These are phyloP conservation scores for Lycocerus yunnanus DNA, from an alignment of 2,888 invertebrate species.

Conservation along the genomic window DNA sequence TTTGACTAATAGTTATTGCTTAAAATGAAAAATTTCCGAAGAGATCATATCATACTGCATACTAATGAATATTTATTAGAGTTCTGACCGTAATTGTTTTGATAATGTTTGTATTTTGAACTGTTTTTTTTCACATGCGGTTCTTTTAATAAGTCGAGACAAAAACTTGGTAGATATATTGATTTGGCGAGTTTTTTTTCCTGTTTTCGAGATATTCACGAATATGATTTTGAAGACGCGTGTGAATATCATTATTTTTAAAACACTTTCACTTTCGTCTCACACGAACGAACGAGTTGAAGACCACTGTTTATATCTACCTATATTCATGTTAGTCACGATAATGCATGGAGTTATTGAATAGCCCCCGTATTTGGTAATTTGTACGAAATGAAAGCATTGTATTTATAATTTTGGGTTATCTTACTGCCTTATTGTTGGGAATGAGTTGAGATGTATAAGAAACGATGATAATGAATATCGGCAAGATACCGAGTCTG, in stretches of 20 bases:
- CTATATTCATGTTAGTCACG: background rate
- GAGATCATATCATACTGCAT: background rate
- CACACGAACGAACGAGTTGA: background rate
- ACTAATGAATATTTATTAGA: background rate
- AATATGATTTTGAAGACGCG: background rate
- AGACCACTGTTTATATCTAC: background rate
- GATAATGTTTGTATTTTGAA: background rate
- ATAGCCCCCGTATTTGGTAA: background rate
- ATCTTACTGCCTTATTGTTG: slow-evolving; percentile 1
- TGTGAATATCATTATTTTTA: background rate
- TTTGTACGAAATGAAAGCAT: background rate
- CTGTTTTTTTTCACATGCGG: background rate
- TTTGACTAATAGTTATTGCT: background rate
- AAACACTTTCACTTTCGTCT: background rate
- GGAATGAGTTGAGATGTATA: slow-evolving; percentile 16
- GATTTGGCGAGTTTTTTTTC: background rate
- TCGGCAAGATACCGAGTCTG: slow-evolving; percentile 20
- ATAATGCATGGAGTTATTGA: background rate
- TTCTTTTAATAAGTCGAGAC: background rate
- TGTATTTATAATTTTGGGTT: slow-evolving; percentile 4
- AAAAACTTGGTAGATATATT: background rate
- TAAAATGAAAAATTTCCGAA: background rate
- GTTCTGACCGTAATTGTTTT: background rate
- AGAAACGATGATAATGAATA: slow-evolving; percentile 27
- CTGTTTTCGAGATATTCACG: background rate